phyloP scores from a whole-genome alignment of 1,140 invertebrate species.

The Neodiprion pinetum region DNA sequence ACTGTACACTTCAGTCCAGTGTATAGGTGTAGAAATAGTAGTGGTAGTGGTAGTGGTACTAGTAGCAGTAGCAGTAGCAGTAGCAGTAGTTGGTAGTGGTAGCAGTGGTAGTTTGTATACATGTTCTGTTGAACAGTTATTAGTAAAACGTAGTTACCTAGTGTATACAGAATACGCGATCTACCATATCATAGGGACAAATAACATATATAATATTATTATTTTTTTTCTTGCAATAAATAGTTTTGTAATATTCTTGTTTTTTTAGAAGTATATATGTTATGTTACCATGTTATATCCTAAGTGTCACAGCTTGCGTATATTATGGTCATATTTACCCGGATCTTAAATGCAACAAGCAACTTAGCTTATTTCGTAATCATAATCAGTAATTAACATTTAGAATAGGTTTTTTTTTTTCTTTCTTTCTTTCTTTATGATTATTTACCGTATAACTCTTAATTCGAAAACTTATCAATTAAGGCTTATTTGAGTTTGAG shows the following conservation, averaged over 20 bases:
- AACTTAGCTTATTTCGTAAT: slow-evolving; percentile 28
- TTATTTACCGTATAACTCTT: slow-evolving; percentile 34
- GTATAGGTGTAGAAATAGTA: background rate
- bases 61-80: background rate
- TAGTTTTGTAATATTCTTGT: slow-evolving; percentile 1
- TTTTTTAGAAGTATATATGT: background rate
- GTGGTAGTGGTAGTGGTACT: background rate
- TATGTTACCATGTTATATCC: background rate
- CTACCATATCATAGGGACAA: slow-evolving; percentile 8
- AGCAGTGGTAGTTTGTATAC: background rate
- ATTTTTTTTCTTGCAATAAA: slow-evolving; percentile 6
- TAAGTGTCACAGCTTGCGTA: slow-evolving; percentile 14
- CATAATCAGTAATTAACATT: slow-evolving; percentile 38
- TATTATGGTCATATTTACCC: slow-evolving; percentile 48
- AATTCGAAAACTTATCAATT: slow-evolving; percentile 48
- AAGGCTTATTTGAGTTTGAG: slow-evolving; percentile 41
- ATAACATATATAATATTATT: slow-evolving; percentile 1
- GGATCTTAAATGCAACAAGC: slow-evolving; percentile 43
- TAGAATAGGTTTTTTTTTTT: slow-evolving; percentile 26
- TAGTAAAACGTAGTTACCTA: background rate
- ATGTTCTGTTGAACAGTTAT: background rate
- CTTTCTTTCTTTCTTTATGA: slow-evolving; percentile 14
- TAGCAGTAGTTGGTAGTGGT: background rate
- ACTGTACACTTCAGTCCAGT: background rate
- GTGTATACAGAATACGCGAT: slow-evolving; percentile 11